phyloP scores from a whole-genome alignment of 2,888 invertebrate genomes.

The Sphecodes monilicornis region DNA sequence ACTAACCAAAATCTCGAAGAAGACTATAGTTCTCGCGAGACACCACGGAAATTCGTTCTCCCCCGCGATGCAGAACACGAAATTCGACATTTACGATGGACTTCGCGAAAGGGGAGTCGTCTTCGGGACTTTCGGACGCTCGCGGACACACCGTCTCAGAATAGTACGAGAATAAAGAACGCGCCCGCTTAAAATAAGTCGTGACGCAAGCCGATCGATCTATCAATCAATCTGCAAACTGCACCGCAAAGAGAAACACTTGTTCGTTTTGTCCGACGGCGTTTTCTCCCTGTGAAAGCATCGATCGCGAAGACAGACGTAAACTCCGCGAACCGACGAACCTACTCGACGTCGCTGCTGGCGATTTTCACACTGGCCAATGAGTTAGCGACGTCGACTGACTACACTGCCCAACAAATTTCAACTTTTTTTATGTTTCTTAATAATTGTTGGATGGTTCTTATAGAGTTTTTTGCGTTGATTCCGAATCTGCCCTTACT shows the following conservation, averaged over 20 bases:
- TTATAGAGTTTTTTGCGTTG: too few species aligned
- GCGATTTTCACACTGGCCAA: not conserved
- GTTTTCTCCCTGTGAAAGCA: slow-evolving; percentile 33
- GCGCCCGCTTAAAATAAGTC: slow-evolving; percentile 61
- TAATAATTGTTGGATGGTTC: too few species aligned
- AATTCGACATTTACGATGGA: not conserved
- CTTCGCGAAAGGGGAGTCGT: not conserved
- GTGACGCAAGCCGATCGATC: slow-evolving; percentile 69
- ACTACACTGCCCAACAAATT: too few species aligned
- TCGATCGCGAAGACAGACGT: slow-evolving; percentile 36
- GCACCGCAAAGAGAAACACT: slow-evolving; percentile 53
- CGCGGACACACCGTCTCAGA: slow-evolving; percentile 35
- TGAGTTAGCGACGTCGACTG: not conserved
- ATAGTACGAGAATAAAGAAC: slow-evolving; percentile 56
- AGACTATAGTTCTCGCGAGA: not conserved
- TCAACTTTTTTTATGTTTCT: too few species aligned
- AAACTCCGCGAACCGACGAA: slow-evolving; percentile 12
- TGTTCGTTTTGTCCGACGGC: slow-evolving; percentile 51
- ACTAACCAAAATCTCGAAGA: not conserved
- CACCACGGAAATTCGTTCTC: not conserved
- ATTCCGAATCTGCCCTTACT: too few species aligned
- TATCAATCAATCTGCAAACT: slow-evolving; percentile 63
- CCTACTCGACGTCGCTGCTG: not conserved
- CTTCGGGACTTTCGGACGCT: slow-evolving; percentile 58
- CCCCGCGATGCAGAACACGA: not conserved